Percentiles rank a stretch among this genome's conserved stretches.
phyloP scores from a whole-genome alignment of 2,113 vertebrate genomes.

The Pangasianodon gigas region DNA sequence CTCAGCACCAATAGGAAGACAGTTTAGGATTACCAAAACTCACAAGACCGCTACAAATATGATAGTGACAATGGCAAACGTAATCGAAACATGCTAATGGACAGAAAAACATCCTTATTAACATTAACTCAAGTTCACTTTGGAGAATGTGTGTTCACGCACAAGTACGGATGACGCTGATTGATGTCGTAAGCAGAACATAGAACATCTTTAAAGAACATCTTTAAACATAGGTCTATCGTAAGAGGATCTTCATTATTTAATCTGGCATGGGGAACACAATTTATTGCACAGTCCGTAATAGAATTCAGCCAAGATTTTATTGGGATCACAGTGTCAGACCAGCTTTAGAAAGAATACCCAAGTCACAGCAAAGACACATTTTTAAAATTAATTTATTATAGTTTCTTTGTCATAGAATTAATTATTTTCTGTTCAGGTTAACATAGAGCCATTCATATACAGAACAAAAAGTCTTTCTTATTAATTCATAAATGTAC shows the following conservation, averaged over 20 bases:
- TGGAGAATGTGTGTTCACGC: not conserved
- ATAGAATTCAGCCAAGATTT: not conserved
- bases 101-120: not conserved
- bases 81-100: not conserved
- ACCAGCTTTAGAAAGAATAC: not conserved
- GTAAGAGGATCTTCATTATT: not conserved
- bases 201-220: no score
- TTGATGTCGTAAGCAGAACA: not conserved
- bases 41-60: not conserved
- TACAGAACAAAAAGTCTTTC: conserved; percentile 69
- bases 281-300: not conserved
- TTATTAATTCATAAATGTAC: conserved; percentile 71
- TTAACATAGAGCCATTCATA: conserved; percentile 78
- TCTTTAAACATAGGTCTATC: not conserved
- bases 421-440: conserved; percentile 69
- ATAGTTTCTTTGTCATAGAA: conserved; percentile 76
- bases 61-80: not conserved
- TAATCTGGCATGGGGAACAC: not conserved
- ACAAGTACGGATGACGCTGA: not conserved
- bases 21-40: not conserved
- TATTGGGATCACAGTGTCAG: not conserved
- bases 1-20: not conserved
- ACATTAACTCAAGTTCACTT: not conserved
- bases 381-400: conserved; percentile 80
- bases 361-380: conserved; percentile 11